phyloP scores from a whole-genome alignment of 1,140 invertebrate genomes.

The Penaeus indicus region DNA sequence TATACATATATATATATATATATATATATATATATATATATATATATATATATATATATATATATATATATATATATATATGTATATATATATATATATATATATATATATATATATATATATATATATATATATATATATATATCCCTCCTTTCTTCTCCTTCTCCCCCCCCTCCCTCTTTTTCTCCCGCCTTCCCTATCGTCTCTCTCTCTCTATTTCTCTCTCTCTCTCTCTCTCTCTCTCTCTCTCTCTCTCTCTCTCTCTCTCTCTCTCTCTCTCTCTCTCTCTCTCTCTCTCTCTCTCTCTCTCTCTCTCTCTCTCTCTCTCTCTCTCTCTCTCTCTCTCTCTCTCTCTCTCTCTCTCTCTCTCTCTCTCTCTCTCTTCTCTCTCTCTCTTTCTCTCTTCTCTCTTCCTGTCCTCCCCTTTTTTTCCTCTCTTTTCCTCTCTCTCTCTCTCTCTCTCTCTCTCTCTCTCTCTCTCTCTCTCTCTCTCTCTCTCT shows the following conservation, averaged over 20 bases:
- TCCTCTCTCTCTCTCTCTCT: too few relatives aligned
- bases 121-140: background rate
- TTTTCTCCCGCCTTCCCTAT: constrained; percentile 25
- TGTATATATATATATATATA: constrained; percentile 31
- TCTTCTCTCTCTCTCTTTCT: too few relatives aligned
- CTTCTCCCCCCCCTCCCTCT: constrained; percentile 26
- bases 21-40: constrained; percentile 25
- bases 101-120: constrained; percentile 41
- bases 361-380: too few relatives aligned
- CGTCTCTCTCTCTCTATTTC: constrained; percentile 3
- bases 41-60: constrained; percentile 31
- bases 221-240: constrained; percentile 14
- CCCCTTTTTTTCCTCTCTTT: too few relatives aligned
- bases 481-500: too few relatives aligned
- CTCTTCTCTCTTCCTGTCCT: too few relatives aligned
- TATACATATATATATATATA: constrained; percentile 33
- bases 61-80: constrained; percentile 38
- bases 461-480: too few relatives aligned
- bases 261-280: too few relatives aligned
- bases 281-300: too few relatives aligned
- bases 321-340: too few relatives aligned
- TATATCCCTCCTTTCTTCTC: background rate
- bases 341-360: too few relatives aligned
- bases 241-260: background rate
- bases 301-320: too few relatives aligned